Conservation (phyloP, 2,888 invertebrate species). For the Rhodophaea formosa region DNA sequence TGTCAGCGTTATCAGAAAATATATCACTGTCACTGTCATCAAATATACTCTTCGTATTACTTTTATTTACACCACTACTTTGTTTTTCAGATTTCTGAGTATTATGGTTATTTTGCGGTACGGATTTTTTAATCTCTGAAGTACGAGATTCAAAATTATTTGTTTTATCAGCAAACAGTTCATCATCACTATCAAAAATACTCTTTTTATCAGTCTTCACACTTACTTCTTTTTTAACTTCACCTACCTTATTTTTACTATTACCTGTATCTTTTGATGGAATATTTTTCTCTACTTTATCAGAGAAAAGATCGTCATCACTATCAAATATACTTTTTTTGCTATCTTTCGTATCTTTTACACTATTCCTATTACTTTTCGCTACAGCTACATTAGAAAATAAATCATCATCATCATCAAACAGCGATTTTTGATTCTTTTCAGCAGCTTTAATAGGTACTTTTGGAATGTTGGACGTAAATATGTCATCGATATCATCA, state of each 20-base stretch:
- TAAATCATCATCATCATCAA: slow-evolving; percentile 62
- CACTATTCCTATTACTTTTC: slow-evolving; percentile 24
- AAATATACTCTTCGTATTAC: slow-evolving; percentile 41
- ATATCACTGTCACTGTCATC: slow-evolving; percentile 49
- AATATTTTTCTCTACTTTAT: slow-evolving; percentile 24
- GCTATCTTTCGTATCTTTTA: slow-evolving; percentile 20
- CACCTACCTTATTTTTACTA: neutral
- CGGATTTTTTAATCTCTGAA: no score
- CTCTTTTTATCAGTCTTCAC: slow-evolving; percentile 30
- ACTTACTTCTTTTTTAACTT: slow-evolving; percentile 24
- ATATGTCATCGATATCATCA: slow-evolving; percentile 73
- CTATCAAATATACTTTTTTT: slow-evolving; percentile 50
- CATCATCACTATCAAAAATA: slow-evolving; percentile 56
- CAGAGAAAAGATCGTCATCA: slow-evolving; percentile 48
- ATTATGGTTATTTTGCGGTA: no score
- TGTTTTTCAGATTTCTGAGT: neutral
- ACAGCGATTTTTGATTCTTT: slow-evolving; percentile 49
- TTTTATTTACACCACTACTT: slow-evolving; percentile 30
- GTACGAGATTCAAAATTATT: slow-evolving; percentile 13
- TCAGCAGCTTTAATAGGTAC: slow-evolving; percentile 36
- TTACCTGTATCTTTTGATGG: neutral
- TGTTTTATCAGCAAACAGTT: slow-evolving; percentile 41
- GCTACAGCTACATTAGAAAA: slow-evolving; percentile 53
- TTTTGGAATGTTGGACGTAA: slow-evolving; percentile 52
- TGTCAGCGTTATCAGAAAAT: neutral